Percentiles rank a stretch among this genome's conserved stretches.
phyloP scores from a whole-genome alignment of 1,140 invertebrate species.

The Grapholita molesta region DNA sequence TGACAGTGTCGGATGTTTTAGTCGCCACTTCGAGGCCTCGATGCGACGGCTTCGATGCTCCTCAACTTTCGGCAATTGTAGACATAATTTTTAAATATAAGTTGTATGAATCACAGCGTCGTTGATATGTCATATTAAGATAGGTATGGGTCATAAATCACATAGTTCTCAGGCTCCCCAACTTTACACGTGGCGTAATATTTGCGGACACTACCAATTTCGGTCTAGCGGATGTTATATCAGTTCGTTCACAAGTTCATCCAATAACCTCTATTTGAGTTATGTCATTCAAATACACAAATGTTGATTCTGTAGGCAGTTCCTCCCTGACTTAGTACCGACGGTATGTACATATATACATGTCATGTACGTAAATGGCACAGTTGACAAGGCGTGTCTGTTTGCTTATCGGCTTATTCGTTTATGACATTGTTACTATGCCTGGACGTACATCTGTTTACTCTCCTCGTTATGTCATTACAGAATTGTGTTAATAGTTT shows the following conservation, averaged over 20 bases:
- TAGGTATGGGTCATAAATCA: background rate
- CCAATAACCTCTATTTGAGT: constrained; percentile 56
- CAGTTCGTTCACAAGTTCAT: constrained; percentile 31
- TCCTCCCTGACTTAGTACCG: background rate
- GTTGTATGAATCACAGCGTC: too few relatives aligned
- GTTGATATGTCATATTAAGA: too few relatives aligned
- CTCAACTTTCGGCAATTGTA: too few relatives aligned
- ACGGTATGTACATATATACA: constrained; percentile 33
- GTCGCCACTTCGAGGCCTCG: too few relatives aligned
- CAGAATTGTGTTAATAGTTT: constrained; percentile 4
- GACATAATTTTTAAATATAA: too few relatives aligned
- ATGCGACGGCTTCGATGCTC: too few relatives aligned
- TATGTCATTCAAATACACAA: constrained; percentile 51
- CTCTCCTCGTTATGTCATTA: constrained; percentile 32
- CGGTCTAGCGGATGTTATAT: constrained; percentile 43
- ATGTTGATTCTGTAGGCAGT: constrained; percentile 40
- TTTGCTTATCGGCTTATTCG: constrained; percentile 43
- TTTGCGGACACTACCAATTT: constrained; percentile 1
- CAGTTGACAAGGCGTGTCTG: constrained; percentile 50
- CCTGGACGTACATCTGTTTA: constrained; percentile 39
- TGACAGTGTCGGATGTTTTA: too few relatives aligned
- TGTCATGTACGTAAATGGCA: constrained; percentile 35
- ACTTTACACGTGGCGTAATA: background rate
- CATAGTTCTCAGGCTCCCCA: background rate
- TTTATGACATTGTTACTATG: constrained; percentile 46